Base-by-base conservation (phyloP, 1,140 invertebrate genomes). In the Drosophila azteca region DNA sequence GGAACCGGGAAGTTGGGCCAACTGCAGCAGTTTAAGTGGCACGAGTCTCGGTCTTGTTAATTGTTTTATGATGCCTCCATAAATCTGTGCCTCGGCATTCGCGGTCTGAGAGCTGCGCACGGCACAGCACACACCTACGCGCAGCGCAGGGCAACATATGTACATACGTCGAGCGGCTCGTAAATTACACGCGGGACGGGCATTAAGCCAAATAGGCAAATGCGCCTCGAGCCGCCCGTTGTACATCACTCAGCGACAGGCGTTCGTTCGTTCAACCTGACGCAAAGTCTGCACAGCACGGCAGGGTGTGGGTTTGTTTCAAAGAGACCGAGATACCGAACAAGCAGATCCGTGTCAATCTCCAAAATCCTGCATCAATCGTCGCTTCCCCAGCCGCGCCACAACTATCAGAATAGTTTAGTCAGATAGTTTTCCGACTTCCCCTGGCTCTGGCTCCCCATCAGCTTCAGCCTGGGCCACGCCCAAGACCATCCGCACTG, bases 11-110 rank as follows among this genome's bases (percentile, higher is more conserved):
- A 49, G 24, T 43, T 57, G 61, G 31, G 6, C 29, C 41, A 66
- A 69, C 51, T 79, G 70, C 75, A 79, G 83, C 59, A 78, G 82
- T 88, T 88, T 88, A 88, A 88, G 83, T 83, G 83, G 83, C 83
- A 88, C 83, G 83, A 88, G 83, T 88, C 88, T 75, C 68, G 65
- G 76, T 74, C 84, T 88, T 88, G 84, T 88, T 88, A 88, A 88
- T 88, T 88, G 83, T 88, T 88, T 88, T 88, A 88, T 88, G 84
- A 88, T 88, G 83, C 83, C 51, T 62, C 59, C 84, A 88, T 88
- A 88, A 88, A 88, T 88, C 83, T 81, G 62, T 78, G 51, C 65
- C 65, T 52, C 58, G 24, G 51, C 72, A 48, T 31, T 31, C 31
- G 29, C 6, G 29, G 29, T 8, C 29, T 6, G 29, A 29, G 29